phyloP scores from a whole-genome alignment of 2,113 vertebrate genomes.

The Nasalis larvatus region DNA sequence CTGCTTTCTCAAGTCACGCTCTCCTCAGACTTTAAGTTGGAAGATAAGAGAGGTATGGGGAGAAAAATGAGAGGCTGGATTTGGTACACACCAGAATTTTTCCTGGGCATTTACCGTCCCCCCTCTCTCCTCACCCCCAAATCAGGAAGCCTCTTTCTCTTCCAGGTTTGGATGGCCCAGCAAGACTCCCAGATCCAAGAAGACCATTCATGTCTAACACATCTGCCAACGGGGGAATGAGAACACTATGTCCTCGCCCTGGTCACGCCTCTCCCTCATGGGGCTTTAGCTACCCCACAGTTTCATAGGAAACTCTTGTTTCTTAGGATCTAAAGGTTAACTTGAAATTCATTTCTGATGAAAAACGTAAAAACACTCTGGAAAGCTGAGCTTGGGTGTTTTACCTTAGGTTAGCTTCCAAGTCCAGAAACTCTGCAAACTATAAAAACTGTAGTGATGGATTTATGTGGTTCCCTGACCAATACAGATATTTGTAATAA shows the following conservation, averaged over 20 bases:
- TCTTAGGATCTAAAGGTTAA: constrained; percentile 61
- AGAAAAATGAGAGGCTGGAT: neutral
- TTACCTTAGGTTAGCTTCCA: constrained; percentile 54
- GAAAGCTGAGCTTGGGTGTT: constrained; percentile 3
- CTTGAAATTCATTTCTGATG: constrained; percentile 64
- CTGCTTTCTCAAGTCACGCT: neutral
- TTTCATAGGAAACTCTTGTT: constrained; percentile 48
- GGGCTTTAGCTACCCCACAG: constrained; percentile 40
- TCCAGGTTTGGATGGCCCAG: neutral
- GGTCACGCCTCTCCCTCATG: neutral
- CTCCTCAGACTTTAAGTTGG: neutral
- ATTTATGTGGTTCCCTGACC: constrained; percentile 71
- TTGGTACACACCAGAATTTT: neutral
- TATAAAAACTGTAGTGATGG: constrained; percentile 33
- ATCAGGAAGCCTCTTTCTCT: neutral
- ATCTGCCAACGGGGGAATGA: neutral
- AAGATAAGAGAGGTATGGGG: neutral
- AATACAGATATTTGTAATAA: constrained; percentile 69
- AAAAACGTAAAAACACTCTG: constrained; percentile 35
- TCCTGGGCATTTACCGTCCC: neutral
- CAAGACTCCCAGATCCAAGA: neutral
- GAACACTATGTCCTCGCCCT: neutral
- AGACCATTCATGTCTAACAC: neutral
- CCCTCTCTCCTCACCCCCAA: neutral
- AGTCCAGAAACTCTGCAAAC: constrained; percentile 23